Evolutionary conservation across 2,797 vertebrate genomes (phyloP).

Genomic region (Thunnus albacares): DNA sequence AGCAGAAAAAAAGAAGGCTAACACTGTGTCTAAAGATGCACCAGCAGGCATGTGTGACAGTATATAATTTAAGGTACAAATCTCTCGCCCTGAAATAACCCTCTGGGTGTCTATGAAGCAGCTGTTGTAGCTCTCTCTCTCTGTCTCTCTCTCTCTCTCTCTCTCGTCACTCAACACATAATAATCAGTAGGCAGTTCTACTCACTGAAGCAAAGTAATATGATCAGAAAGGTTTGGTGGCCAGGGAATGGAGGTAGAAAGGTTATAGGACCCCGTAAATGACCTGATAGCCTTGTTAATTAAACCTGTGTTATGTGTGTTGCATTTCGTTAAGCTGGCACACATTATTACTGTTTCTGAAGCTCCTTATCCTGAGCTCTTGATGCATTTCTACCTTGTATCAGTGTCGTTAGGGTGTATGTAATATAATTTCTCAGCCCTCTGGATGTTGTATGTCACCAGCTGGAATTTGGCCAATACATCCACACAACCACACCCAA

Average conservation of each 20-base stretch:
- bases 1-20: background rate
- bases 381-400: conserved; percentile 9
- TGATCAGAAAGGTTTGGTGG: background rate
- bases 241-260: background rate
- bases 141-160: background rate
- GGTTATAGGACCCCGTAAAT: background rate
- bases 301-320: too few species aligned
- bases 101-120: background rate
- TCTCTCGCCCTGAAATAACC: background rate
- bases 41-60: background rate
- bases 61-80: conserved; percentile 7
- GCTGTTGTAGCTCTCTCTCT: background rate
- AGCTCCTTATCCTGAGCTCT: background rate
- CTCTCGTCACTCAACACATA: conserved; percentile 7
- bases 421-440: background rate
- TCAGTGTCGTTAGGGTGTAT: background rate
- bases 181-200: background rate
- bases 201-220: background rate
- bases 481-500: conserved; percentile 48
- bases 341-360: too few species aligned
- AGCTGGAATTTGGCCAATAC: conserved; percentile 35
- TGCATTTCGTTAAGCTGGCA: too few species aligned
- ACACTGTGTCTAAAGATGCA: background rate
- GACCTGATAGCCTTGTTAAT: too few species aligned
- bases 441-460: conserved; percentile 3